Percentiles rank a stretch among this genome's conserved stretches.
Evolutionary conservation across 37 sponge, comb jelly and placozoan species (phyloP).

Genomic region (Cliona cf. orientalis): DNA sequence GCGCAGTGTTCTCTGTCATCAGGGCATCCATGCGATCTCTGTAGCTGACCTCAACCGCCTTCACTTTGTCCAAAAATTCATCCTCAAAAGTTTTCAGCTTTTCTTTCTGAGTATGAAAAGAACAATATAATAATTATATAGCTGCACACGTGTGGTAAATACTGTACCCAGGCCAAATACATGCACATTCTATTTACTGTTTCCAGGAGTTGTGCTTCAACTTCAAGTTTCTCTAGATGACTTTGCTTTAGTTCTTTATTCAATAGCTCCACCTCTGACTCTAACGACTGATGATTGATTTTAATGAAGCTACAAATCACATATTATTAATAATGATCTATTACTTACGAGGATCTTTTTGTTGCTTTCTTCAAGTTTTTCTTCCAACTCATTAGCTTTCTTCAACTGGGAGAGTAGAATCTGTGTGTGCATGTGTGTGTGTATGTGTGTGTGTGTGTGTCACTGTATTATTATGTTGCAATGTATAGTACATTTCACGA

Average conservation of each 20-base stretch:
- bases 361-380: conserved; percentile 2
- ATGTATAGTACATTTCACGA: no score
- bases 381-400: background rate
- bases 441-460: no score
- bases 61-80: conserved; percentile 16
- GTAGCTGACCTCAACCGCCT: conserved; percentile 1
- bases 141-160: background rate
- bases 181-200: conserved; percentile 13
- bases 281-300: no score
- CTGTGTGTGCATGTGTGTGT: no score
- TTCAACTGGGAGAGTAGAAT: conserved; percentile 18
- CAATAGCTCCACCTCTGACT: background rate
- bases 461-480: no score
- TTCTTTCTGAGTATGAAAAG: background rate
- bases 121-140: background rate
- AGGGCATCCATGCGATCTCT: conserved; percentile 25
- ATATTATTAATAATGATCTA: background rate
- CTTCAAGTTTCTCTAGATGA: background rate
- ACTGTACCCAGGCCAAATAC: background rate
- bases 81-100: conserved; percentile 8
- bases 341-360: conserved; percentile 11
- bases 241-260: background rate
- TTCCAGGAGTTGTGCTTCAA: conserved; percentile 18
- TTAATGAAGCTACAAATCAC: no score
- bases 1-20: conserved; percentile 21